phyloP scores from a whole-genome alignment of 1,140 invertebrate species.

The Drosophila dunni region DNA sequence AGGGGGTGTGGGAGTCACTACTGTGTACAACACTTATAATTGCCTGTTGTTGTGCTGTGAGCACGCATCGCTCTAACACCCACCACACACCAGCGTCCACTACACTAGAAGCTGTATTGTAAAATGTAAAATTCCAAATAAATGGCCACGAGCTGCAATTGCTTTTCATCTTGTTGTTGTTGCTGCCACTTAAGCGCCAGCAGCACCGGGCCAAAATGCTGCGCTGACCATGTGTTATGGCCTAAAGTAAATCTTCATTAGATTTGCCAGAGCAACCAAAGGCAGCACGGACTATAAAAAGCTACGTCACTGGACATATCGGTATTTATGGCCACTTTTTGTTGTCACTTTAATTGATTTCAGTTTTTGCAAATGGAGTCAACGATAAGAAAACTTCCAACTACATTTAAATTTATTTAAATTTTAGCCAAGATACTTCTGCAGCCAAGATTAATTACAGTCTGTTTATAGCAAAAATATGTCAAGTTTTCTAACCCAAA shows the following conservation, averaged over 20 bases:
- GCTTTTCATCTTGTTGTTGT: constrained; percentile 23
- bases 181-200: constrained; percentile 71
- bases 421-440: too few species aligned
- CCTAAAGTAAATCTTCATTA: constrained; percentile 84
- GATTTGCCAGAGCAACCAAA: constrained; percentile 79
- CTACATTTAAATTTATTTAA: too few species aligned
- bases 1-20: constrained; percentile 26
- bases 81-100: constrained; percentile 39
- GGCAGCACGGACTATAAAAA: constrained; percentile 66
- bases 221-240: constrained; percentile 70
- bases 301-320: constrained; percentile 61
- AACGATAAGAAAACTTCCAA: constrained; percentile 51
- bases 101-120: constrained; percentile 47
- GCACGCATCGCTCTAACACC: constrained; percentile 62
- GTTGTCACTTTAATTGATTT: constrained; percentile 83
- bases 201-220: constrained; percentile 53
- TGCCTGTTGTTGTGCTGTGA: constrained; percentile 67
- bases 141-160: constrained; percentile 65
- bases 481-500: constrained; percentile 1
- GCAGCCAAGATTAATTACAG: too few species aligned
- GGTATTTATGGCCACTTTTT: constrained; percentile 80
- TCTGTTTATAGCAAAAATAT: too few species aligned
- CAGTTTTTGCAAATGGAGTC: constrained; percentile 62
- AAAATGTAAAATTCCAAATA: constrained; percentile 83
- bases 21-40: constrained; percentile 77